Conservation (phyloP, 2,113 vertebrate genomes). For the Vicugna pacos region DNA sequence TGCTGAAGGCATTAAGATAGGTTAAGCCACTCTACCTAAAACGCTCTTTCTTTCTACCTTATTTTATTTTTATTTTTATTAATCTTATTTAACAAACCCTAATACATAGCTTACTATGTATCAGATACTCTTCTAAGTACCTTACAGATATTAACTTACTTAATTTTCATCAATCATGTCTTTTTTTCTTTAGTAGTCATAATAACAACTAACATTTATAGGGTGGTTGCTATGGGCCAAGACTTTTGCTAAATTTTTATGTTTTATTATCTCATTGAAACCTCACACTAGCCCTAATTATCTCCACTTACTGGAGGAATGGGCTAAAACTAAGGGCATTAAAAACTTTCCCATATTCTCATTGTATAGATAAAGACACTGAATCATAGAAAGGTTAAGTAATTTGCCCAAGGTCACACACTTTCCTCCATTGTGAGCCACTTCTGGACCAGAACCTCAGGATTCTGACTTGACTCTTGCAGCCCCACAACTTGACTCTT, state of each 20-base stretch:
- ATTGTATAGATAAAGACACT: conserved; percentile 21
- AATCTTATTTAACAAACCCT: neutral
- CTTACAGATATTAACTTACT: conserved; percentile 15
- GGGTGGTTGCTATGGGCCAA: neutral
- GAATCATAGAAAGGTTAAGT: conserved; percentile 16
- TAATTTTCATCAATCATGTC: neutral
- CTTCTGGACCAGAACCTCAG: neutral
- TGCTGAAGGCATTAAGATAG: conserved; percentile 2
- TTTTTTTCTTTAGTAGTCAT: neutral
- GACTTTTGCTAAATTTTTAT: neutral
- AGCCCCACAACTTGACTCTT: neutral
- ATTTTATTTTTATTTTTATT: conserved; percentile 15
- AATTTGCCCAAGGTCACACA: neutral
- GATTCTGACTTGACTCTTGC: neutral
- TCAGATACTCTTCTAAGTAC: neutral
- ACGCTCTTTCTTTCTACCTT: neutral
- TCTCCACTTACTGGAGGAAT: neutral
- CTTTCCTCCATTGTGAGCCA: neutral
- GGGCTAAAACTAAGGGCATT: neutral
- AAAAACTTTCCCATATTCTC: neutral
- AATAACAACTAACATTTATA: neutral
- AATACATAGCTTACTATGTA: neutral
- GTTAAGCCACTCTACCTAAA: neutral
- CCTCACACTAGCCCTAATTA: neutral
- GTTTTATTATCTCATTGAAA: neutral